Base-by-base conservation (phyloP, 2,113 vertebrate genomes). In the Pseudorhombus dupliciocellatus region DNA sequence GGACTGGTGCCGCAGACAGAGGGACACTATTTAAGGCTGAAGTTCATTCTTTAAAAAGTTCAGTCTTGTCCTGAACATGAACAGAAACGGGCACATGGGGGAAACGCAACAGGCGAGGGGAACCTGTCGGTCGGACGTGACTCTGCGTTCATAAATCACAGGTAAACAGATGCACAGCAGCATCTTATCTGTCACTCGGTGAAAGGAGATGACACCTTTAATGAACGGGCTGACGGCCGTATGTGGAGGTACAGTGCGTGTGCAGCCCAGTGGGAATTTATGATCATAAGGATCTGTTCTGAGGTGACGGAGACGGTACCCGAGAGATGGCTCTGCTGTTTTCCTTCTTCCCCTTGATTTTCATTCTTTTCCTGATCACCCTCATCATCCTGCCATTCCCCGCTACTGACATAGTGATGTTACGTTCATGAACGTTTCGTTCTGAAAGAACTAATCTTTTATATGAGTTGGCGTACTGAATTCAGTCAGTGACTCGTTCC, bases 221-320 rank as follows among this genome's bases (percentile, higher is more conserved):
- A 80, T 80, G 44, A 77, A 82, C 44, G 77, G 81, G 40, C 70
- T 52, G 64, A 51, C 42, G 7, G 71, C 55, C 15, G 59, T 11
- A 54, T 20, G 63, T 64, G 57, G 42, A 57, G 64, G 53, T 59
- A 59, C 58, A 31, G 40, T 67, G 68, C 62, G 31, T 50, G n/a
- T n/a, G n/a, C n/a, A n/a, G n/a, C n/a, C n/a, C n/a, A n/a, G n/a
- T n/a, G n/a, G n/a, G n/a, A n/a, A n/a, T n/a, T n/a, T n/a, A n/a
- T n/a, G n/a, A n/a, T n/a, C n/a, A n/a, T n/a, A n/a, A n/a, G n/a
- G n/a, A n/a, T n/a, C n/a, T n/a, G n/a, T n/a, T n/a, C n/a, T n/a
- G n/a, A n/a, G n/a, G n/a, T n/a, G n/a, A n/a, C n/a, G n/a, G n/a
- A n/a, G n/a, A n/a, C n/a, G n/a, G n/a, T n/a, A n/a, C n/a, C n/a